Conservation (phyloP, 2,797 vertebrate genomes). For the Anas bernieri region DNA sequence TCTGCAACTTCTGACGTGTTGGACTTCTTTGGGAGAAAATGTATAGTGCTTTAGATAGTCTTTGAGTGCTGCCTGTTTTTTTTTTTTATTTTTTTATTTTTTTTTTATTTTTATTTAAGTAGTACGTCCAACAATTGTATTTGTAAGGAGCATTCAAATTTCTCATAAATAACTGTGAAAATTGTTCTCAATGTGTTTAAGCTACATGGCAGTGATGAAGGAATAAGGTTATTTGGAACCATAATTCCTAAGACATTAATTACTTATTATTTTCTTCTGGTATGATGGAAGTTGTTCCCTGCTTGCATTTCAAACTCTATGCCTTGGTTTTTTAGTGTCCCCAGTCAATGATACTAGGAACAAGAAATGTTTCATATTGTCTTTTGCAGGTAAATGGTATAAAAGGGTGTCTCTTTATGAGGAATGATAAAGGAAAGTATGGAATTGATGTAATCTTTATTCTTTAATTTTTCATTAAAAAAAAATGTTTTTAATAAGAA, state of each 20-base stretch:
- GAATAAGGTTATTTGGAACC: neutral
- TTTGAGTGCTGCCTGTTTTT: neutral
- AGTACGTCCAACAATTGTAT: neutral
- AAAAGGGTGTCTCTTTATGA: neutral
- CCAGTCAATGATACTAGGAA: neutral
- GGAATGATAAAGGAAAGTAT: neutral
- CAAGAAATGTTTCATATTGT: neutral
- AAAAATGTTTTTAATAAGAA: constrained; percentile 24
- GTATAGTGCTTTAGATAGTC: neutral
- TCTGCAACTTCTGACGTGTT: constrained; percentile 24
- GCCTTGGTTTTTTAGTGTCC: neutral
- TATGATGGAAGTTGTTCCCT: neutral
- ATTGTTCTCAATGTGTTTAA: neutral
- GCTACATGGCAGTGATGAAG: neutral
- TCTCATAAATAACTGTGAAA: neutral
- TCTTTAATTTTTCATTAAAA: neutral
- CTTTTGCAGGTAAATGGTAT: neutral
- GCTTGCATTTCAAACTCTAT: neutral
- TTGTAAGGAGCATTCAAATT: neutral
- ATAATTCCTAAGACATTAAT: neutral
- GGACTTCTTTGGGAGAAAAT: neutral
- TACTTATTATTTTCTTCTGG: neutral
- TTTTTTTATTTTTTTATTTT: neutral
- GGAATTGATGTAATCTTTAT: neutral
- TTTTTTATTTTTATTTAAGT: neutral